A percentile compares a stretch with the other conserved stretches of the same genome.
Conservation (phyloP, 2,888 invertebrate species). For the Tetragonisca angustula region DNA sequence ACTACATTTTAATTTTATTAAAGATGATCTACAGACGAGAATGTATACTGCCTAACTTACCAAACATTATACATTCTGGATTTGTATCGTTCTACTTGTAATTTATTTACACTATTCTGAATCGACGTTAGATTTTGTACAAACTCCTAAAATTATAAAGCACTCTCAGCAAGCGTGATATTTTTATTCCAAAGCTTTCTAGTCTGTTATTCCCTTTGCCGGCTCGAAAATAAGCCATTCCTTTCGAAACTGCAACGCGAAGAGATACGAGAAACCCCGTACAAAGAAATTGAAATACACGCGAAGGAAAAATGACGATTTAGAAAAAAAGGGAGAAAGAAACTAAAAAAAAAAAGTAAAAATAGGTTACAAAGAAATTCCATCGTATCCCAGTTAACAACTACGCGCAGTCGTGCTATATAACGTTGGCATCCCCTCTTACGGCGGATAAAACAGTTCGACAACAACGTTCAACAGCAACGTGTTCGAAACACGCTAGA, state of each 20-base stretch:
- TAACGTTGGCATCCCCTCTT: neutral
- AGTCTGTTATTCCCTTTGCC: neutral
- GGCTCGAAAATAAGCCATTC: neutral
- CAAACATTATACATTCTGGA: neutral
- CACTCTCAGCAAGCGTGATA: neutral
- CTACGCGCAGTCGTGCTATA: neutral
- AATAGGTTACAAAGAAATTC: neutral
- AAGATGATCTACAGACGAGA: too few relatives aligned
- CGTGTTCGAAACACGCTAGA: constrained; percentile 18
- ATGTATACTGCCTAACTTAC: neutral
- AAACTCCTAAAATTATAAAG: neutral
- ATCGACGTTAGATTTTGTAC: too few relatives aligned
- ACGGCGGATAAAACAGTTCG: neutral
- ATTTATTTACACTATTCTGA: too few relatives aligned
- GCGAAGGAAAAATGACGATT: neutral
- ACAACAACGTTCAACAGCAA: neutral
- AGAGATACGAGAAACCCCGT: neutral
- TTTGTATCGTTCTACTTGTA: neutral
- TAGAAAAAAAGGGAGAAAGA: too few relatives aligned
- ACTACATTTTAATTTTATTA: too few relatives aligned
- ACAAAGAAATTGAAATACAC: neutral
- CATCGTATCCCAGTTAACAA: neutral
- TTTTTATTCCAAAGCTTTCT: neutral
- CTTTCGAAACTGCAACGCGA: neutral
- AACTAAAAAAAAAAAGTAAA: too few relatives aligned